phyloP scores from a whole-genome alignment of 35 echinoderm and acorn worm species.

The Patiria miniata region DNA sequence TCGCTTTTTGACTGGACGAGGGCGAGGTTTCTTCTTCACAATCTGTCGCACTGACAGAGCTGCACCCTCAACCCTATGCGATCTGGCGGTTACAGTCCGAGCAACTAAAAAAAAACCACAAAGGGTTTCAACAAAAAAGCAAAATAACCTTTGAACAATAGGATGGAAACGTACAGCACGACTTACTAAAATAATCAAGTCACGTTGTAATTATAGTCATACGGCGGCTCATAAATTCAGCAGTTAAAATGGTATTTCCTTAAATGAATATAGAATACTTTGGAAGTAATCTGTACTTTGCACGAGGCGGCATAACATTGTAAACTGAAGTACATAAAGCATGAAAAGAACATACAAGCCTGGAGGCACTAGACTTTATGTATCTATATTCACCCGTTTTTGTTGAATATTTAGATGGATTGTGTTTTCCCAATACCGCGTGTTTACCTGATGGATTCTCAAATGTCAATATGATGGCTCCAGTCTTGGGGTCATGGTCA shows the following conservation, averaged over 20 bases:
- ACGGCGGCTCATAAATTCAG: neutral
- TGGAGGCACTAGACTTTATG: too few relatives aligned
- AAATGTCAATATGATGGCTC: neutral
- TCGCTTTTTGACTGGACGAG: conserved; percentile 1
- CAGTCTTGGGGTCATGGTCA: neutral
- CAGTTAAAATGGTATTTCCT: neutral
- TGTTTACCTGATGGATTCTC: conserved; percentile 15
- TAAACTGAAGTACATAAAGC: too few relatives aligned
- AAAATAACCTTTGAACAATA: neutral
- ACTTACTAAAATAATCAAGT: neutral
- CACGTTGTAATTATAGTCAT: neutral
- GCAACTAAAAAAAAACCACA: neutral
- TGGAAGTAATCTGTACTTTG: neutral
- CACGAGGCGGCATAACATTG: too few relatives aligned
- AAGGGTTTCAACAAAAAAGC: neutral
- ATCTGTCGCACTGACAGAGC: neutral
- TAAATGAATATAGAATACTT: neutral
- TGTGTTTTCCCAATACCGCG: neutral
- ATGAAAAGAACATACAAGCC: too few relatives aligned
- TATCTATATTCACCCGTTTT: too few relatives aligned
- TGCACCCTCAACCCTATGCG: neutral
- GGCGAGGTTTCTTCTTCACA: conserved; percentile 1
- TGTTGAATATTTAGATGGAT: neutral
- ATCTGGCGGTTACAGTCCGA: neutral
- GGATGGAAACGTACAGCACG: neutral